Conservation (phyloP, 2,888 invertebrate genomes). For the Erebia aethiops region DNA sequence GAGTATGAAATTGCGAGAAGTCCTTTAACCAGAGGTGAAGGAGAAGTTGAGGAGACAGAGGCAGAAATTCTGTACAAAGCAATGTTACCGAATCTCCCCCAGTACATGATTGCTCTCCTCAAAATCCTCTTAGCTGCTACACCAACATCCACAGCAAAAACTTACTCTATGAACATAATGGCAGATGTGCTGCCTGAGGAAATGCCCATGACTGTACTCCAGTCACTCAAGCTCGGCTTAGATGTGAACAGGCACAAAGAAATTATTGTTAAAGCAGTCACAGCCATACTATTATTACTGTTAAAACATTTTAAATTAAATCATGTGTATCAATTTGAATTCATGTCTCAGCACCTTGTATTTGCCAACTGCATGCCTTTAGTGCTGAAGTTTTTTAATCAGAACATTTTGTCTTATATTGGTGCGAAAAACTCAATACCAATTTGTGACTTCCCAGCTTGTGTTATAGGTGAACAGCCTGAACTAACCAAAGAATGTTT, state of each 20-base stretch:
- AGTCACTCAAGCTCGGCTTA: conserved; percentile 97
- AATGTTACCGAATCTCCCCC: conserved; percentile 97
- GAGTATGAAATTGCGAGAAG: conserved; percentile 96
- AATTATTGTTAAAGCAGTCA: conserved; percentile 98
- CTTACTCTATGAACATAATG: conserved; percentile 98
- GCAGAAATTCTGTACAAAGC: conserved; percentile 95
- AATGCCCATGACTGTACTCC: conserved; percentile 97
- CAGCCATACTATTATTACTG: conserved; percentile 93
- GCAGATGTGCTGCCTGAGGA: conserved; percentile 98
- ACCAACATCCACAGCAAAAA: conserved; percentile 99
- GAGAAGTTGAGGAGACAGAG: conserved; percentile 90
- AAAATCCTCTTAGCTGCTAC: conserved; percentile 98
- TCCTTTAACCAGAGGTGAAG: conserved; percentile 93
- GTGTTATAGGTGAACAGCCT: conserved; percentile 97
- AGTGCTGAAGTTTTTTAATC: conserved; percentile 99
- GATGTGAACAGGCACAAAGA: conserved; percentile 99
- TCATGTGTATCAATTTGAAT: conserved; percentile 99
- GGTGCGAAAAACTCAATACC: conserved; percentile 97
- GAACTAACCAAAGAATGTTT: conserved; percentile 96
- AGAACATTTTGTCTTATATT: conserved; percentile 97
- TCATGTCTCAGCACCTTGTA: conserved; percentile 98
- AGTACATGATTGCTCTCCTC: conserved; percentile 98
- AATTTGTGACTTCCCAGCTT: conserved; percentile 96
- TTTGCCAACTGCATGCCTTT: conserved; percentile 99
- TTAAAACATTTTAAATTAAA: conserved; percentile 98